Base-by-base conservation (phyloP, 2,888 invertebrate species). In the Malthinus seriepunctatus region DNA sequence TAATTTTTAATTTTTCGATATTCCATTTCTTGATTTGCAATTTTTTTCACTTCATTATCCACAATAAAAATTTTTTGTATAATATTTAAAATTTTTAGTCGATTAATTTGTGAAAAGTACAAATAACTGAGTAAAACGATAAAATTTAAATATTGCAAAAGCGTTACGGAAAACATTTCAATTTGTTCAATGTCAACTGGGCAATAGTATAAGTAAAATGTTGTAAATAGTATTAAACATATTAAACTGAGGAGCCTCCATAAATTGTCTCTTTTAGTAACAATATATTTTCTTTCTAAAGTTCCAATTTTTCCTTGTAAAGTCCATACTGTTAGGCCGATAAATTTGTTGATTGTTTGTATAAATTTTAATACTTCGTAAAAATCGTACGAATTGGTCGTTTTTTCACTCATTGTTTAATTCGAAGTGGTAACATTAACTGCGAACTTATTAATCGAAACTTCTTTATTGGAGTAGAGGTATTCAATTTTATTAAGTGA, bases 241-340 rank as follows among this genome's bases (percentile, higher is more conserved):
- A 10, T 12, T 11, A 49, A 6, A 31, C 35, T 49, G n/a, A 38
- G n/a, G 11, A 37, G n/a, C 31, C 31, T 37, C 10, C 35, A 23
- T 11, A 49, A 10, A 11, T 11, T 37, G 15, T 49, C 49, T 31
- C 4, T 37, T 49, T 49, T 49, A n/a, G 31, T 15, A 11, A 38
- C 8, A 10, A 49, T 31, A 31, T 49, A 49, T 49, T 12, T 32
- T 37, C 49, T 31, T n/a, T 49, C 31, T 10, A 11, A 8, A n/a
- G 37, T 31, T 9, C 35, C 15, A 15, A 35, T 10, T 23, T 11
- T 23, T 32, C 49, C 49, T 11, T 37, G 10, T 7, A 49, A 32
- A 11, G 49, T 49, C 23, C 49, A 49, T 23, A 38, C 49, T 37
- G 37, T 10, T 5, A 37, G n/a, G 15, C 49, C 49, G 8, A 49